Base-by-base conservation (phyloP, 2,888 invertebrate genomes). In the Tinea trinotella region DNA sequence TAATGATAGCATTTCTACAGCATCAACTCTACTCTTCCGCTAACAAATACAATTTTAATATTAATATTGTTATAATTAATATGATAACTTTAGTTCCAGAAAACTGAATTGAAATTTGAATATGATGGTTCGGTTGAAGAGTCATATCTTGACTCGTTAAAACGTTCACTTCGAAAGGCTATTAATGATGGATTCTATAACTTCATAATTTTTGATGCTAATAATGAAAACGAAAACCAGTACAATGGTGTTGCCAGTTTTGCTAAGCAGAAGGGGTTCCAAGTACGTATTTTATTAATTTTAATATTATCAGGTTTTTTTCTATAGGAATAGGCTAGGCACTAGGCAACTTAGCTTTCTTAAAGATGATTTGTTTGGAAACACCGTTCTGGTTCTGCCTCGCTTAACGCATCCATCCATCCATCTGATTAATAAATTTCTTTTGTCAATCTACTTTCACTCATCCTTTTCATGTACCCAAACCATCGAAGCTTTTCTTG, bases 131-230 rank as follows among this genome's bases (percentile, higher is more conserved):
- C 88, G 19, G 90, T 92, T 89, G 98, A 98, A 74, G 90, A 91
- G 54, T 88, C 90, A 2, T 99, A 98, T 69, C 77, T 93, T 61
- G 89, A 87, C 59, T 96, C 94, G 54, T 86, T 99, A 58, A 88
- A 94, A 57, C 95, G 96, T 82, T 92, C 96, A 9, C 97, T 96
- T 72, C 96, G 94, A 71, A 95, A 97, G 78, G 95, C 93, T 19
- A 86, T 98, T 2, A 92, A 92, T 6, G 96, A 97, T 76, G 94
- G 95, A 56, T 95, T 93, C 71, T 98, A 97, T 76, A 91, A 93
- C 56, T 97, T 98, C 72, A 92, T 98, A 61, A 95, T 99, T 69
- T 91, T 95, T 44, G 98, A 99, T 76, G 94, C 95, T 65, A 90
- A 95, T 35, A 97, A 98, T 74, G 92, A 94, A 58, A 92, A 92